Percentiles rank a stretch among this genome's conserved stretches.
Conservation (phyloP, 2,797 vertebrate species). For the Coregonus ussuriensis region DNA sequence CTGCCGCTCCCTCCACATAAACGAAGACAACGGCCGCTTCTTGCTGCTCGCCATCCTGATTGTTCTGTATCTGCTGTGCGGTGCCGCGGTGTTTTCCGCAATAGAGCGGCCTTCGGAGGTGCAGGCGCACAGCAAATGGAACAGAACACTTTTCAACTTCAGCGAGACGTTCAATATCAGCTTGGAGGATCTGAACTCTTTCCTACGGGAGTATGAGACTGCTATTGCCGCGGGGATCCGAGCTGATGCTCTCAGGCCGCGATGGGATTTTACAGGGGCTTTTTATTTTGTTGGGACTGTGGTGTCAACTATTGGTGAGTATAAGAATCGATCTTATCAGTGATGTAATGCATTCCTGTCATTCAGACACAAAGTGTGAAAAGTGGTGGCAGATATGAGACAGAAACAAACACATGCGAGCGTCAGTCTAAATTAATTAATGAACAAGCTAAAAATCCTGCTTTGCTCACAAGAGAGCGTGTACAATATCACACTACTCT, state of each 20-base stretch:
- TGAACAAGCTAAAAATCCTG: neutral
- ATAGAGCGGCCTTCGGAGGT: slow-evolving; percentile 93
- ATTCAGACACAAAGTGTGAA: no score
- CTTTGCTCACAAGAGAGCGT: neutral
- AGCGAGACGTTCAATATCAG: slow-evolving; percentile 92
- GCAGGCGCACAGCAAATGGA: slow-evolving; percentile 90
- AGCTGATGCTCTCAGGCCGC: slow-evolving; percentile 87
- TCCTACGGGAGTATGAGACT: slow-evolving; percentile 91
- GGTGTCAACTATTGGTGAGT: slow-evolving; percentile 96
- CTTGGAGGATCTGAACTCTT: slow-evolving; percentile 86
- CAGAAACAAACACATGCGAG: neutral
- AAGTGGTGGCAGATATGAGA: neutral
- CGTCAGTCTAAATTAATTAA: neutral
- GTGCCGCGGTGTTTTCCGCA: slow-evolving; percentile 93
- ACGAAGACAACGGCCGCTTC: slow-evolving; percentile 96
- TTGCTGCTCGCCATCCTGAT: slow-evolving; percentile 90
- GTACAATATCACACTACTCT: neutral
- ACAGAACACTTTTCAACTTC: slow-evolving; percentile 91
- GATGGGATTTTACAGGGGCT: slow-evolving; percentile 97
- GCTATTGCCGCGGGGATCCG: slow-evolving; percentile 92
- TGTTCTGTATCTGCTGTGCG: slow-evolving; percentile 87
- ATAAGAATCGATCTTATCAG: neutral
- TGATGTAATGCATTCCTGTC: neutral
- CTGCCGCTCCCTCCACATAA: slow-evolving; percentile 93
- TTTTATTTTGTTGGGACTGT: slow-evolving; percentile 98